Evolutionary conservation across 2,797 vertebrate species (phyloP), one percentile per base, ranked within the genome.

Genomic region (Chrysolophus pictus): DNA sequence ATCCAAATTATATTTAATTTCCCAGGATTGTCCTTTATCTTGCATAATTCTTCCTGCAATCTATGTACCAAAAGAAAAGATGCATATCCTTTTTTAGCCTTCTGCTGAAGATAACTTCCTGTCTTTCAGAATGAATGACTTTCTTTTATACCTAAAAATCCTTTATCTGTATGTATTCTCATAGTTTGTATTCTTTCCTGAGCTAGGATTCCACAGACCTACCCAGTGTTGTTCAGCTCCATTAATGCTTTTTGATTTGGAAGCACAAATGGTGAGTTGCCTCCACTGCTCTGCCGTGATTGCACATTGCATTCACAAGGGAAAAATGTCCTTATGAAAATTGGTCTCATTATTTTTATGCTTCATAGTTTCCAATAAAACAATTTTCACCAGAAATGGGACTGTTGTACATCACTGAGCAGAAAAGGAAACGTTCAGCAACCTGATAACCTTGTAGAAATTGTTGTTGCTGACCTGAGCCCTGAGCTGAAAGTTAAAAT

Each of bases 361-460:
- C 80, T 71, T 77, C n/a, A 15, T 6, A 59, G 77, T 84, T 91
- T 72, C 41, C 67, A 88, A 29, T 80, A n/a, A 78, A 91, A 80
- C 63, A 22, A 72, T 91, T 94, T 64, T 84, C 59, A 55, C 19
- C 70, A 90, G 79, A 94, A 84, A 62, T 46, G 62, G 72, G 71
- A 63, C 17, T 51, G 80, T 59, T 83, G 58, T 91, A 86, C 86
- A 31, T 51, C 74, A 39, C 63, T 93, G 77, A 82, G 47, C 47
- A 90, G 81, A 77, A 84, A 82, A 87, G 60, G 39, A 86, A 88
- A 68, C 1, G 6, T 58, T 82, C 68, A 82, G 74, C 77, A 77
- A 55, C 73, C 22, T 75, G 67, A 70, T 19, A 63, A 76, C 84
- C 84, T 47, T 84, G 71, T 46, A 88, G 33, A 73, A 91, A 73